Base-by-base conservation (phyloP, 2,113 vertebrate species). In the Elaphurus davidianus region DNA sequence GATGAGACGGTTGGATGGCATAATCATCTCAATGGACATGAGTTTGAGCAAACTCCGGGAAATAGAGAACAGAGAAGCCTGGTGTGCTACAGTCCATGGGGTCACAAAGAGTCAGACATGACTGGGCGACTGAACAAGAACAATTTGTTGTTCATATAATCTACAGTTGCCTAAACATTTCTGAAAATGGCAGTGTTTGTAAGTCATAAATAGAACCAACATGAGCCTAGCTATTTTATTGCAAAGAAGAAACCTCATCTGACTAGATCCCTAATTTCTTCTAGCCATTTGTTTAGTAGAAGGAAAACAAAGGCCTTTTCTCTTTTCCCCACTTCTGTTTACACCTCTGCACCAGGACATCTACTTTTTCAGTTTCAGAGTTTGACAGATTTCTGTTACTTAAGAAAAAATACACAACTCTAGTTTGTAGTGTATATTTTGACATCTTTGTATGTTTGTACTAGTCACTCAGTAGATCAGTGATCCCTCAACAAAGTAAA, bases 401-500 rank as follows among this genome's bases (percentile, higher is more conserved):
- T 79, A 13, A 54, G 89, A 85, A 97, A 91, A 82, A 79, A 81
- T 30, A 59, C 2, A 92, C 60, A 88, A 36, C 47, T 71, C 81
- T 59, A 71, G 54, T 19, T 67, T 47, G 25, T 78, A 17, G 14
- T 74, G 92, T 67, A 33, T 86, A 47, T 57, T 95, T 87, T 97
- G 62, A 78, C 27, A 96, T 57, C 57, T 82, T 45, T 40, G 28
- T 82, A 19, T 83, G 45, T 84, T 87, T 27, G 15, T 90, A 28
- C 25, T 54, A 92, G 52, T 78, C 92, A 95, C 55, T 97, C 54
- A 83, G 55, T 85, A 85, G 43, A 50, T 62, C 47, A 33, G 16
- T 55, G 92, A 96, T 90, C 96, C 74, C 40, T 47, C 57, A 45
- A 89, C 78, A 86, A 91, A 88, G 62, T 59, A 87, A 96, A 91